phyloP scores from a whole-genome alignment of 1,140 invertebrate genomes.

The Bombyx mandarina region DNA sequence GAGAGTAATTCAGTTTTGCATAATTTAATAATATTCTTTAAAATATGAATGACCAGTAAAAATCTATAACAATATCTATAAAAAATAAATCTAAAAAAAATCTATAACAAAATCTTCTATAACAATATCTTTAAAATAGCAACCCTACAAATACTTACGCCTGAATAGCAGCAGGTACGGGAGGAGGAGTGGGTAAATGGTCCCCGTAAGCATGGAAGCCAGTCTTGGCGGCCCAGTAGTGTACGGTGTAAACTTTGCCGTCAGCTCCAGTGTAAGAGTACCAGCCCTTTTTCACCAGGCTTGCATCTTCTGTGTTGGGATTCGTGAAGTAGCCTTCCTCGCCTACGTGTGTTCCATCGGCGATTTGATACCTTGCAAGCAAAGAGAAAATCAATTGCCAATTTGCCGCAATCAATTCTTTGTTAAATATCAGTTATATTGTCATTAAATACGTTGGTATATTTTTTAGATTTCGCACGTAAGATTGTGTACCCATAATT shows the following conservation, averaged over 20 bases:
- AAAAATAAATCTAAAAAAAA: too few species aligned
- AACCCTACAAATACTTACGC: slow-evolving; percentile 66
- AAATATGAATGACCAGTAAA: too few species aligned
- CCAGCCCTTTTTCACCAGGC: slow-evolving; percentile 74
- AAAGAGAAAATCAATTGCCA: background rate
- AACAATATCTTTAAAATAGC: too few species aligned
- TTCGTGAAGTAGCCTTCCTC: slow-evolving; percentile 66
- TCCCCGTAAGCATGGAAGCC: slow-evolving; percentile 77
- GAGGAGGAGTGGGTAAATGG: slow-evolving; percentile 83
- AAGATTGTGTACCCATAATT: too few species aligned
- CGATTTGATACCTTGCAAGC: slow-evolving; percentile 44
- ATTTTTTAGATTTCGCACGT: too few species aligned
- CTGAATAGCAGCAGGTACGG: slow-evolving; percentile 65
- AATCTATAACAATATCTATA: too few species aligned
- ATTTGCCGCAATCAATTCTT: too few species aligned
- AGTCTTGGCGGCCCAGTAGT: slow-evolving; percentile 77
- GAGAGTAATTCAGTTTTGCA: too few species aligned
- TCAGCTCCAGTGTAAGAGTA: slow-evolving; percentile 75
- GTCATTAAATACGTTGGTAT: too few species aligned
- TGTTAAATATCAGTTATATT: too few species aligned
- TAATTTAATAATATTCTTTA: too few species aligned
- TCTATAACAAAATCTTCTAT: too few species aligned
- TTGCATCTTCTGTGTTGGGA: slow-evolving; percentile 67
- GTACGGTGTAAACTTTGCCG: slow-evolving; percentile 76
- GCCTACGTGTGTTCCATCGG: slow-evolving; percentile 57